phyloP scores from a whole-genome alignment of 1,140 invertebrate species.

The Mycetomoellerius zeteki region DNA sequence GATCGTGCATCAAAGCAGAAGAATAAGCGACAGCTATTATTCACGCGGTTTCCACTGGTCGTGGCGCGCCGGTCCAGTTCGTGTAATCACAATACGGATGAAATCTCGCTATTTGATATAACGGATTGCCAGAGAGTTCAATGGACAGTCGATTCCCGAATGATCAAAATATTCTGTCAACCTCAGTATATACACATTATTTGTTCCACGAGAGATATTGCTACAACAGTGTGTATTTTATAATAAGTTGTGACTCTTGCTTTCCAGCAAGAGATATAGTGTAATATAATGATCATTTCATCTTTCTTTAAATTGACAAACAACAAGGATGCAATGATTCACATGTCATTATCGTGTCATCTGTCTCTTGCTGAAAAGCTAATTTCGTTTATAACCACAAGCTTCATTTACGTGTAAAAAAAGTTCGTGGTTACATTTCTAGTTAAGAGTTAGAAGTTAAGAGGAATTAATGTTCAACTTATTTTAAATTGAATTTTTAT shows the following conservation, averaged over 20 bases:
- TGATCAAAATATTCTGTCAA: conserved; percentile 28
- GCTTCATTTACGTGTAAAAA: too few species aligned
- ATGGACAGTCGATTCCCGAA: not conserved
- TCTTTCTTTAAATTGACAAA: too few species aligned
- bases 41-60: not conserved
- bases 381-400: too few species aligned
- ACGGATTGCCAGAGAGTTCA: not conserved
- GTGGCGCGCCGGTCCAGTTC: not conserved
- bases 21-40: conserved; percentile 35
- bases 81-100: conserved; percentile 39
- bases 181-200: conserved; percentile 12
- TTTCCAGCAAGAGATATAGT: too few species aligned
- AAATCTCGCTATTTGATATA: conserved; percentile 14
- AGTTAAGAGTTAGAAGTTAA: too few species aligned
- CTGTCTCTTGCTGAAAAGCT: too few species aligned
- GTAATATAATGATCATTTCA: too few species aligned
- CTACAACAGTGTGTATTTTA: not conserved
- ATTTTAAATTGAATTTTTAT: not conserved
- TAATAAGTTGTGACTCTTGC: too few species aligned
- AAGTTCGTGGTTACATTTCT: too few species aligned
- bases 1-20: not conserved
- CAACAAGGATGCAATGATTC: too few species aligned
- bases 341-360: too few species aligned
- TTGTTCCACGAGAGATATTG: not conserved
- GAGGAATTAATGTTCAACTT: not conserved